These are phyloP conservation scores for Lucinisca nassula DNA, from an alignment of 2,888 invertebrate species.

Conservation along the genomic window DNA sequence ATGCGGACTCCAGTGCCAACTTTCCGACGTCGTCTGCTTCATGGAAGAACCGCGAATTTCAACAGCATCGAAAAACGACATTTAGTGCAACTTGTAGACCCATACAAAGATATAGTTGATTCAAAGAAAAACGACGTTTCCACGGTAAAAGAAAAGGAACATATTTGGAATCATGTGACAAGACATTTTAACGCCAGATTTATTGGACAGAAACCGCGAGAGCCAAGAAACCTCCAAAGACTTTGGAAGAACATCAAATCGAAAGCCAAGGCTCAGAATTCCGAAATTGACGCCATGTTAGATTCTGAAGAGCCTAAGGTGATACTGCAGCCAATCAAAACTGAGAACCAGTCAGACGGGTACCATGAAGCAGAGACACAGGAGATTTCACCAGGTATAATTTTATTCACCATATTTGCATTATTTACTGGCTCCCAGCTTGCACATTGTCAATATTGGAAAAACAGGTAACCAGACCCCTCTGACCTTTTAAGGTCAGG, in stretches of 20 bases:
- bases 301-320: neutral
- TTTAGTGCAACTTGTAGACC: neutral
- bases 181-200: neutral
- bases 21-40: neutral
- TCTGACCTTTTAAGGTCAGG: no score
- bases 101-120: neutral
- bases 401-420: no score
- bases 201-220: neutral
- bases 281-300: neutral
- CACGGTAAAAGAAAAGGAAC: neutral
- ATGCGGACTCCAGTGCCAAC: neutral
- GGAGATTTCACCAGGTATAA: no score
- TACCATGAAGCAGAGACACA: no score
- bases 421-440: no score
- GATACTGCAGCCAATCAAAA: neutral
- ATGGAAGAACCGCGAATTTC: constrained; percentile 9
- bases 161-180: neutral
- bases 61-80: neutral
- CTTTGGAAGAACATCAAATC: constrained; percentile 1
- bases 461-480: no score
- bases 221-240: neutral
- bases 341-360: neutral
- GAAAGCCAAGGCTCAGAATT: neutral
- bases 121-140: neutral
- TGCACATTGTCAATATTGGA: no score